Evolutionary conservation across 1,140 invertebrate genomes (phyloP).

Genomic region (Aphaenogaster floridana): DNA sequence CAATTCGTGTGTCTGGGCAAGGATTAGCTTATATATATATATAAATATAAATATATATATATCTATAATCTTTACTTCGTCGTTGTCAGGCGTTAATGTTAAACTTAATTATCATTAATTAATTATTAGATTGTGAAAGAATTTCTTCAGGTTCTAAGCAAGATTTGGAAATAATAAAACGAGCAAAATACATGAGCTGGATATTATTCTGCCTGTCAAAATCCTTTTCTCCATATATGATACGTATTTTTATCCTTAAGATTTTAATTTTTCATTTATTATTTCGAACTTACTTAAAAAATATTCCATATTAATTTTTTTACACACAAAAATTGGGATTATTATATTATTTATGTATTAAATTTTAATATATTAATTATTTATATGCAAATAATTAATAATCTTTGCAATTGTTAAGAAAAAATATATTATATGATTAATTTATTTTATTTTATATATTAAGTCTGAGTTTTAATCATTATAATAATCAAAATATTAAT

Average conservation of each 20-base stretch:
- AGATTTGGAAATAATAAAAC: constrained; percentile 86
- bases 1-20: constrained; percentile 86
- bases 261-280: neutral
- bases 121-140: constrained; percentile 85
- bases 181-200: constrained; percentile 69
- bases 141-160: constrained; percentile 86
- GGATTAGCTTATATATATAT: constrained; percentile 84
- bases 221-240: neutral
- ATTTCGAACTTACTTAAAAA: neutral
- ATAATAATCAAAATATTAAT: neutral
- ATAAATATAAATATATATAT: constrained; percentile 79
- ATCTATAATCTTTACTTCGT: constrained; percentile 84
- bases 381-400: neutral
- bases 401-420: neutral
- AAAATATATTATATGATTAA: neutral
- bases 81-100: constrained; percentile 85
- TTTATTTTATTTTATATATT: neutral
- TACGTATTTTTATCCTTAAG: neutral
- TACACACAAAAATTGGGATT: neutral
- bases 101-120: constrained; percentile 85
- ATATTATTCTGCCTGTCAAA: neutral
- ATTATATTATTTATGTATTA: neutral
- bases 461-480: neutral
- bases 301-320: neutral
- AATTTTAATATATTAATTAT: neutral